These are phyloP conservation scores for Hirtodrosophila trivittata DNA, from an alignment of 2,888 invertebrate species.

Conservation along the genomic window DNA sequence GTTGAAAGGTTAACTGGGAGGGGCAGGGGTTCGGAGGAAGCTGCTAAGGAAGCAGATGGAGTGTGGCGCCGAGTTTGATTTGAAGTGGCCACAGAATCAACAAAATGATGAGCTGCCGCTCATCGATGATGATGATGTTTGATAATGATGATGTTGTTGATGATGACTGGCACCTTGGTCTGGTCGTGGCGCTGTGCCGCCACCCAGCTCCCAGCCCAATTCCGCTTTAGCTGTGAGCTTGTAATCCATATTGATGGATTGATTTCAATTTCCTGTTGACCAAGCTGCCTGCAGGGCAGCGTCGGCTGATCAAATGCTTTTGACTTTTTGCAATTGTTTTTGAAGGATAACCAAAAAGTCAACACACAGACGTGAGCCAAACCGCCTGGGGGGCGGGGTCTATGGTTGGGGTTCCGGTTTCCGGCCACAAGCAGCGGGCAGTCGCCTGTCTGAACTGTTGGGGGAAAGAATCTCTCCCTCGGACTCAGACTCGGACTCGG, in stretches of 20 bases:
- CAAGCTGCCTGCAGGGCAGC: constrained; percentile 27
- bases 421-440: constrained; percentile 42
- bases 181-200: neutral
- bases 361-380: constrained; percentile 39
- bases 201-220: neutral
- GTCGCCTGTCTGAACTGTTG: neutral
- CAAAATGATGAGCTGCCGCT: constrained; percentile 43
- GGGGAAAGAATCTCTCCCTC: neutral
- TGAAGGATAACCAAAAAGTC: constrained; percentile 63
- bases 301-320: constrained; percentile 44
- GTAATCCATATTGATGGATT: constrained; percentile 84
- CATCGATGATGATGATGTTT: constrained; percentile 19
- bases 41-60: constrained; percentile 2
- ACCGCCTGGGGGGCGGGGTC: constrained; percentile 49
- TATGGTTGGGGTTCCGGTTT: constrained; percentile 77
- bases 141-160: constrained; percentile 17
- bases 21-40: neutral
- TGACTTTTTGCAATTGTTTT: constrained; percentile 57
- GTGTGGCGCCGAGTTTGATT: constrained; percentile 3
- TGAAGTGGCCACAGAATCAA: constrained; percentile 48
- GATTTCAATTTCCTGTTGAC: constrained; percentile 84
- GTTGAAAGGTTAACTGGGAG: neutral
- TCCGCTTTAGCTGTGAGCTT: constrained; percentile 47
- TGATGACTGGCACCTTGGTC: constrained; percentile 71
- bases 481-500: too few species aligned